Evolutionary conservation across 2,888 invertebrate genomes (phyloP).

Genomic region (Cheilosia vernalis): DNA sequence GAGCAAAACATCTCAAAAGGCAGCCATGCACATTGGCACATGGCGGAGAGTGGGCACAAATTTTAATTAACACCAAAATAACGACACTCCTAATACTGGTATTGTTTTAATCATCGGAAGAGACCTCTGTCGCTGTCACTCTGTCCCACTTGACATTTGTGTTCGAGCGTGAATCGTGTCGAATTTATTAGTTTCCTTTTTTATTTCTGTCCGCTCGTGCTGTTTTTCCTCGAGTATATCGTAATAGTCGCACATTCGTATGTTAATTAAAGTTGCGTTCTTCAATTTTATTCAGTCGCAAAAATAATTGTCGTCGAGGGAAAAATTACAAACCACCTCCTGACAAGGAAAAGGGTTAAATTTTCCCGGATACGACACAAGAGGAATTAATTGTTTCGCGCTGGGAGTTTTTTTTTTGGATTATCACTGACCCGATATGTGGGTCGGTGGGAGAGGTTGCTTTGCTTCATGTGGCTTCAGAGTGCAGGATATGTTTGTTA

Average conservation of each 20-base stretch:
- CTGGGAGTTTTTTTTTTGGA: background rate
- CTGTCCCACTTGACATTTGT: constrained; percentile 43
- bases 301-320: constrained; percentile 5
- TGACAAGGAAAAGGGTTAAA: background rate
- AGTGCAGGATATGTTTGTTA: background rate
- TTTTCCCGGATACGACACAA: background rate
- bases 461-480: background rate
- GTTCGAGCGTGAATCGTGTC: constrained; percentile 40
- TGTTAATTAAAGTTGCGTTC: no score
- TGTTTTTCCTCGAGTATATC: background rate
- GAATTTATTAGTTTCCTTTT: constrained; percentile 36
- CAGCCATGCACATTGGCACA: background rate
- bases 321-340: background rate
- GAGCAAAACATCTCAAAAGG: constrained; percentile 4
- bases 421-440: background rate
- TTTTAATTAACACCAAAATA: constrained; percentile 61
- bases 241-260: constrained; percentile 5
- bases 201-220: background rate
- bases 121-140: background rate
- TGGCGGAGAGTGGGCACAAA: background rate
- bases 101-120: constrained; percentile 13
- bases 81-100: constrained; percentile 24
- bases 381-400: constrained; percentile 5
- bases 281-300: constrained; percentile 6
- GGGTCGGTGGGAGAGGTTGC: background rate